Percentiles rank a stretch among this genome's conserved stretches.
Evolutionary conservation across 1,140 invertebrate genomes (phyloP).

Genomic region (Brachionus koreanus): DNA sequence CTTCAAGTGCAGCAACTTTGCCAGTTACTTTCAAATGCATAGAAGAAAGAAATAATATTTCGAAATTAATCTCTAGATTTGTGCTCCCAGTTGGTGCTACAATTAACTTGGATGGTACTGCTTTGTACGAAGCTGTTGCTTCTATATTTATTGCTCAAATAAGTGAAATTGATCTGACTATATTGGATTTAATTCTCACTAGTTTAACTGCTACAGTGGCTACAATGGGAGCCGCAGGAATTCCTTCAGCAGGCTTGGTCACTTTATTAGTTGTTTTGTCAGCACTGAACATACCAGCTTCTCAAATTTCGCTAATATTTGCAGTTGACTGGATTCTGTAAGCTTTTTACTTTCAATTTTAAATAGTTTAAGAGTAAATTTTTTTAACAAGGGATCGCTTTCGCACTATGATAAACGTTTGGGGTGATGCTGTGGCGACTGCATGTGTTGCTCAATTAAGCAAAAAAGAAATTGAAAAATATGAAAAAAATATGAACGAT

Average conservation of each 20-base stretch:
- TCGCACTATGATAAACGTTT: constrained; percentile 90
- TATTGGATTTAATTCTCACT: neutral
- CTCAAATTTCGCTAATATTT: constrained; percentile 65
- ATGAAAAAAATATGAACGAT: neutral
- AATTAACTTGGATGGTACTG: constrained; percentile 61
- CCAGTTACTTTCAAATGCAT: constrained; percentile 39
- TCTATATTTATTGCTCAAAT: constrained; percentile 54
- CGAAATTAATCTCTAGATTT: constrained; percentile 32
- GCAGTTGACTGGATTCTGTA: constrained; percentile 69
- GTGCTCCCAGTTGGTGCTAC: constrained; percentile 42
- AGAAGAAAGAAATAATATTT: constrained; percentile 54
- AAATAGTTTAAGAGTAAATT: neutral
- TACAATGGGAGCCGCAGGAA: constrained; percentile 83
- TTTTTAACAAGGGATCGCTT: constrained; percentile 69
- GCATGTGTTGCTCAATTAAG: constrained; percentile 85
- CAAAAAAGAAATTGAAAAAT: constrained; percentile 68
- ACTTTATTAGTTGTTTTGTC: constrained; percentile 73
- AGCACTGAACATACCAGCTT: constrained; percentile 69
- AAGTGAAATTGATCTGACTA: neutral
- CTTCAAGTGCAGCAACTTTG: constrained; percentile 35
- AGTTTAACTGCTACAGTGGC: constrained; percentile 81
- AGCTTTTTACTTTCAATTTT: constrained; percentile 48
- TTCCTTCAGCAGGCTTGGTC: constrained; percentile 84
- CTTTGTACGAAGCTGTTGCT: constrained; percentile 60
- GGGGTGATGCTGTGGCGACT: constrained; percentile 87